Percentiles rank a stretch among this genome's conserved stretches.
phyloP scores from a whole-genome alignment of 2,113 vertebrate genomes.

The Pteruthius melanotis region DNA sequence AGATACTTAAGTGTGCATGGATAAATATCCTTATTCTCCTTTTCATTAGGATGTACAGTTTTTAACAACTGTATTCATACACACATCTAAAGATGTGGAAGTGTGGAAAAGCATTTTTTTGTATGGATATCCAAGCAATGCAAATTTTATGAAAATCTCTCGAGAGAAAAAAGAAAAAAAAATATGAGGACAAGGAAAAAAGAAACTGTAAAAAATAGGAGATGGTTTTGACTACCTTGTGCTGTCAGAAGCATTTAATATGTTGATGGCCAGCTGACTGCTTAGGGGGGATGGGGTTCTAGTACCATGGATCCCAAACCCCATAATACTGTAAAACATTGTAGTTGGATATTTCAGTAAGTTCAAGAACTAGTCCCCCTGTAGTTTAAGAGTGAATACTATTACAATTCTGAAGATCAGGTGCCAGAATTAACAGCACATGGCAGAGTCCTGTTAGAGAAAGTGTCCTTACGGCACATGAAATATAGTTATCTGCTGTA shows the following conservation, averaged over 20 bases:
- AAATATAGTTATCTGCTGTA: accelerated
- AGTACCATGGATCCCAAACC: neutral
- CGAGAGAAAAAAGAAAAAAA: neutral
- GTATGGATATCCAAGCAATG: neutral
- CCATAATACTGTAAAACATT: neutral
- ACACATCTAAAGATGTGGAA: neutral
- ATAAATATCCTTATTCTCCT: neutral
- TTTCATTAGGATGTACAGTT: neutral
- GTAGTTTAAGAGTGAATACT: neutral
- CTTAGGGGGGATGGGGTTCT: neutral
- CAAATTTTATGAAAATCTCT: neutral
- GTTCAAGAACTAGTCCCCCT: neutral
- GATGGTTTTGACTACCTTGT: neutral
- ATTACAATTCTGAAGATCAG: neutral
- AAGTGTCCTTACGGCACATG: neutral
- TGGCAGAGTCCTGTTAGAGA: neutral
- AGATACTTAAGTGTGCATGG: neutral
- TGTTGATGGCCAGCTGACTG: neutral
- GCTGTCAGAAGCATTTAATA: neutral
- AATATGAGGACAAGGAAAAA: neutral
- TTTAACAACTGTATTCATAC: neutral
- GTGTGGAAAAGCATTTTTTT: neutral
- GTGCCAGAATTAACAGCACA: neutral
- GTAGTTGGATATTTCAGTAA: neutral
- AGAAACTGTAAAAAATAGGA: neutral